Evolutionary conservation across 2,797 vertebrate species (phyloP), one percentile per base, ranked within the genome.

Genomic region (Spondyliosoma cantharus): DNA sequence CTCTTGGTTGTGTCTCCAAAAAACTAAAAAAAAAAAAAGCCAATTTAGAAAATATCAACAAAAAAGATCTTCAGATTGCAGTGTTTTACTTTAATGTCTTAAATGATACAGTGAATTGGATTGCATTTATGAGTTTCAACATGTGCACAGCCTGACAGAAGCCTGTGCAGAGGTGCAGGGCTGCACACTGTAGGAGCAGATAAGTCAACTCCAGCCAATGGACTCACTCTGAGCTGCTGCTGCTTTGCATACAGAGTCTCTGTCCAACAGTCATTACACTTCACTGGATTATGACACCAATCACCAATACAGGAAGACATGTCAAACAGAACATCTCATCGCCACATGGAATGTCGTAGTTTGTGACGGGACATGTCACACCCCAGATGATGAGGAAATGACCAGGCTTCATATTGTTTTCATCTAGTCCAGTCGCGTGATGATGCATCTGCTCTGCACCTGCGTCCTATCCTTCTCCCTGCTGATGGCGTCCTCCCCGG

Each of bases 231-330:
- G 46, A 88, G 46, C 73, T 57, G 27, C 83, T 64, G 52, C 73
- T 74, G 52, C 71, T 93, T 93, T 93, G 86, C 91, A 93, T 93
- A 43, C 43, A 46, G 53, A 24, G 43, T 50, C 43, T 75, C 58
- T 25, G 24, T 68, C 62, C 72, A 86, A 71, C 83, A 74, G 85
- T 15, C 81, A 9, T 49, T 63, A 59, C 15, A 5, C 62, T 62
- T 29, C 14, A 60, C 45, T 0, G 1, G 60, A 78, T 63, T 13
- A 29, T 63, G 14, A 80, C 11, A 32, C 64, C 64, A 79, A 50
- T 37, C 70, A 70, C 46, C 45, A 72, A 66, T 2, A 68, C 74
- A 49, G 56, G n/a, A 56, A 12, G 20, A 32, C 32, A 67, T 12
- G 29, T 54, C 7, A 24, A 64, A 48, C 8, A 57, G 24, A 81